Evolutionary conservation across 2,113 vertebrate genomes (phyloP), one percentile per base, ranked within the genome.

Genomic region (Patagioenas fasciata): DNA sequence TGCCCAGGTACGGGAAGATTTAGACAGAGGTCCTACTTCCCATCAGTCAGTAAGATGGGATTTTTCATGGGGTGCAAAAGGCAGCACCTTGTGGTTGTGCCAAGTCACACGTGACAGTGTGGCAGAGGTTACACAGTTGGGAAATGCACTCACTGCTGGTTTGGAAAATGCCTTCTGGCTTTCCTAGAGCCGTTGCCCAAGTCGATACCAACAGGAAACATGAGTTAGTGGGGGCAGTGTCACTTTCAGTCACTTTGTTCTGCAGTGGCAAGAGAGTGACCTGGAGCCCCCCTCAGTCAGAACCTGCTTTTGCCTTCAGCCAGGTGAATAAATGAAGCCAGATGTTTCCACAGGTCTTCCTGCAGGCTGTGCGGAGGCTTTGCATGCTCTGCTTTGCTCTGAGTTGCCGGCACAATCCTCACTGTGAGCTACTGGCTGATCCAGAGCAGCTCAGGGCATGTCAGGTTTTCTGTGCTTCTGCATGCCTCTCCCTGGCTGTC

Each of bases 11-110:
- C 2, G 1, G 69, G 50, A 74, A 47, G 40, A 38, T 56, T 23
- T 56, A 70, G 38, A 15, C 0, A 2, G 28, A 73, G 25, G 28
- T 60, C 61, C 18, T 40, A 31, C 75, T 54, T 80, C 48, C 58
- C 48, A 20, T n/a, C 18, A 66, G 88, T 36, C 61, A 53, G 10
- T 21, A 36, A 51, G 42, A 65, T 4, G 4, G 26, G 17, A 28
- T 80, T 72, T 77, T 64, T 70, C 73, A 36, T 3, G 62, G 40
- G 50, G 15, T 71, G 17, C 71, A 69, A 31, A 51, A 65, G 61
- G 34, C 44, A 61, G n/a, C 0, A 0, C 48, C 26, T 40, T 0
- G 4, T 24, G 71, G 21, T 23, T 47, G 47, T 71, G 51, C 57
- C 51, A 48, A 23, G 24, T 56, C 40, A 34, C 13, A 36, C 20